Conservation (phyloP, 2,888 invertebrate genomes). For the Drosophila tripunctata region DNA sequence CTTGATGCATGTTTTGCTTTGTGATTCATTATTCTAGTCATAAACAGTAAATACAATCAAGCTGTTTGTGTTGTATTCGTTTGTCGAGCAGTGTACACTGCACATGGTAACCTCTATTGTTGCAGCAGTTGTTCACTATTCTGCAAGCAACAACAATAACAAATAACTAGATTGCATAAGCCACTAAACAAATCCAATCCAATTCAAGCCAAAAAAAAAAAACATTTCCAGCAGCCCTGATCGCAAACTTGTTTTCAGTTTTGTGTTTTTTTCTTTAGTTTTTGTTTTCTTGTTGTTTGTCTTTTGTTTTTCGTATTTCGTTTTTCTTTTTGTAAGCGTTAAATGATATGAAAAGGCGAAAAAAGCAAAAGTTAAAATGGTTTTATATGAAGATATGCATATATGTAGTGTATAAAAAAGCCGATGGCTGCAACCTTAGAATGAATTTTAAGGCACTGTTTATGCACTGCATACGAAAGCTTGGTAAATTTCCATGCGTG, state of each 20-base stretch:
- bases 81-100: slow-evolving; percentile 16
- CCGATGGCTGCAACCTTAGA: slow-evolving; percentile 46
- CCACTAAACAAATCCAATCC: slow-evolving; percentile 10
- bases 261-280: slow-evolving; percentile 18
- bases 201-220: slow-evolving; percentile 1
- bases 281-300: slow-evolving; percentile 18
- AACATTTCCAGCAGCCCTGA: slow-evolving; percentile 38
- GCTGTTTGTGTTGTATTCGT: neutral
- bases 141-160: slow-evolving; percentile 1
- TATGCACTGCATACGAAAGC: slow-evolving; percentile 6
- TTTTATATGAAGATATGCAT: neutral
- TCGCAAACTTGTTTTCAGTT: slow-evolving; percentile 47
- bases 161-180: slow-evolving; percentile 53
- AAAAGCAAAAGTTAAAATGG: slow-evolving; percentile 10
- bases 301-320: slow-evolving; percentile 19
- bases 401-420: neutral
- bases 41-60: neutral
- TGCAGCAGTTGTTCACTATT: slow-evolving; percentile 24
- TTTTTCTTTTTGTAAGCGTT: slow-evolving; percentile 13
- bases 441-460: slow-evolving; percentile 46
- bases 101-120: neutral
- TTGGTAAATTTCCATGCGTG: slow-evolving; percentile 47
- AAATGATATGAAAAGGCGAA: slow-evolving; percentile 29
- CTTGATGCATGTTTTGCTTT: neutral
- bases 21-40: slow-evolving; percentile 1